These are phyloP conservation scores for Strix aluco DNA, from an alignment of 2,113 vertebrate genomes.

Conservation along the genomic window DNA sequence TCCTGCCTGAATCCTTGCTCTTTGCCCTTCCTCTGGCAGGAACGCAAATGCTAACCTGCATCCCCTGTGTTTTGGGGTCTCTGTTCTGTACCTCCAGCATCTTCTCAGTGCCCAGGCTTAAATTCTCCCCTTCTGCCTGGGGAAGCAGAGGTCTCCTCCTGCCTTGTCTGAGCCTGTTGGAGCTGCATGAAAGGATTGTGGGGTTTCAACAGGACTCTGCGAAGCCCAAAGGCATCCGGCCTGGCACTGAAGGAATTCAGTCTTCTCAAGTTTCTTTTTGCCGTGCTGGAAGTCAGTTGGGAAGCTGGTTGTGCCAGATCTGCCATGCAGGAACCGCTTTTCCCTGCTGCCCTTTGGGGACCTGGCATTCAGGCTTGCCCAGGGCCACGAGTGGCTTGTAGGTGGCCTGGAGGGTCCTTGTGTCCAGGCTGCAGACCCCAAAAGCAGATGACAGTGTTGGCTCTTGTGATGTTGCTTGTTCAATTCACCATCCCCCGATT, in stretches of 20 bases:
- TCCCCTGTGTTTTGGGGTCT: not conserved
- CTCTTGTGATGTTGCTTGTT: not conserved
- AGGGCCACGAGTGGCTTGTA: rapidly evolving
- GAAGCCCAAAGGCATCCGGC: not conserved
- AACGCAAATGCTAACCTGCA: rapidly evolving
- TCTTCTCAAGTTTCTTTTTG: not conserved
- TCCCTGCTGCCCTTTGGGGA: not conserved
- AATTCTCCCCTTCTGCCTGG: not conserved
- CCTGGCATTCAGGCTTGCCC: not conserved
- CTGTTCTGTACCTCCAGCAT: not conserved
- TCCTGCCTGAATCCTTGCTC: not conserved
- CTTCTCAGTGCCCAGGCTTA: not conserved
- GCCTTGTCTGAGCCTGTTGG: not conserved
- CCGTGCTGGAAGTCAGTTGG: not conserved
- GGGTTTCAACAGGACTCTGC: not conserved
- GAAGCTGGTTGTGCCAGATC: not conserved
- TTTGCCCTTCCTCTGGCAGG: not conserved
- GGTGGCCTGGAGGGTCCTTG: not conserved
- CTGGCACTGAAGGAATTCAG: not conserved
- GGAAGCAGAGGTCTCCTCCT: not conserved
- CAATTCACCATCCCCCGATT: rapidly evolving
- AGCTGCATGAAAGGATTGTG: not conserved
- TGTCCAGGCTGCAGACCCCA: not conserved
- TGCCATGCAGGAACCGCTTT: not conserved
- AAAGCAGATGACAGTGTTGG: not conserved